Percentiles rank a stretch among this genome's conserved stretches.
These are phyloP conservation scores for Drosophila fulvimacula DNA, from an alignment of 2,888 invertebrate genomes.

Conservation along the genomic window DNA sequence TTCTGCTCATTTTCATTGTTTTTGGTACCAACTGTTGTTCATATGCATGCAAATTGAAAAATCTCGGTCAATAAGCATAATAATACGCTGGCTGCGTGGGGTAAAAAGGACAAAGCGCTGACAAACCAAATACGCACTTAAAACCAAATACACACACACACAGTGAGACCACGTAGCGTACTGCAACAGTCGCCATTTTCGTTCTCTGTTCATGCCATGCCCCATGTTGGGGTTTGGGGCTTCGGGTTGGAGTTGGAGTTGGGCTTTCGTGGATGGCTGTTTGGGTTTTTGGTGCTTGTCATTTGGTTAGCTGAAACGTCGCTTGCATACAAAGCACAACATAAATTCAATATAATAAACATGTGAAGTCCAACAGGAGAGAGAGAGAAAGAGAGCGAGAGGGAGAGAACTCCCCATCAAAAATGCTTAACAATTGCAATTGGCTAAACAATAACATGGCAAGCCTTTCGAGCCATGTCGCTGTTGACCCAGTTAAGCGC, in stretches of 20 bases:
- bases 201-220: conserved; percentile 39
- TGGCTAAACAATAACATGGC: conserved; percentile 55
- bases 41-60: conserved; percentile 57
- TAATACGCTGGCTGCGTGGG: conserved; percentile 41
- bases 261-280: neutral
- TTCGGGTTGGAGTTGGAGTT: no score
- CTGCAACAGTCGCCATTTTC: conserved; percentile 42
- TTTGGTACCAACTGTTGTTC: conserved; percentile 36
- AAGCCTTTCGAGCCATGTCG: conserved; percentile 16
- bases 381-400: neutral
- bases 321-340: conserved; percentile 55
- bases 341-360: conserved; percentile 61
- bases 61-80: conserved; percentile 70
- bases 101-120: conserved; percentile 39
- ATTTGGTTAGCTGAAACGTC: conserved; percentile 38
- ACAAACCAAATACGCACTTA: conserved; percentile 41
- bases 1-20: conserved; percentile 15
- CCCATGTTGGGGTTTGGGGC: conserved; percentile 2
- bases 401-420: neutral
- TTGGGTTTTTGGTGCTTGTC: conserved; percentile 19
- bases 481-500: conserved; percentile 54
- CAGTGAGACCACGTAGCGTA: conserved; percentile 14
- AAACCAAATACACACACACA: conserved; percentile 20
- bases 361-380: conserved; percentile 28
- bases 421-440: conserved; percentile 56